Base-by-base conservation (phyloP, 2,797 vertebrate genomes). In the Acestrorhynchus altus region DNA sequence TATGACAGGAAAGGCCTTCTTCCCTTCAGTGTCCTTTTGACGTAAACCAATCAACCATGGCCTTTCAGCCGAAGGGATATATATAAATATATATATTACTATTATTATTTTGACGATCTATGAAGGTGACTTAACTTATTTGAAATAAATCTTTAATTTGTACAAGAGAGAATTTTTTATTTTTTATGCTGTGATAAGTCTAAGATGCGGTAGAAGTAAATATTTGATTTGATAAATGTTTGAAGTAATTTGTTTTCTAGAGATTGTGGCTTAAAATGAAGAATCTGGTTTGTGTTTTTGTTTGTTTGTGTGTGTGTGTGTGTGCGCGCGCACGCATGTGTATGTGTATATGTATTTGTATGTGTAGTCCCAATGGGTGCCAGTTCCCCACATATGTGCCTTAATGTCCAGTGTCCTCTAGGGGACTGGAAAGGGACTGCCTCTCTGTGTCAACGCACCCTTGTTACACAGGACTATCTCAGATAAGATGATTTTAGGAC, bases 91-190 rank as follows among this genome's bases (percentile, higher is more conserved):
- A 47, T 15, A 46, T 46, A 46, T 15, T 87, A 90, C 87, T 89
- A 87, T 86, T 90, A 92, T 85, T 88, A 83, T 85, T 87, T 86
- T 86, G 85, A 92, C 77, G 88, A 93, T 90, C 88, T 90, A 91
- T 91, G 89, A 92, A 91, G 89, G 88, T 92, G 90, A 93, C 75
- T 60, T 94, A 94, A 94, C 93, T 94, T 93, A 94, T 94, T 94
- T 91, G 81, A 93, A 92, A 93, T 92, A 93, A 91, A 93, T 92
- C 88, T 91, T 92, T 94, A 90, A 94, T 94, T 94, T 94, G 88
- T 94, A 93, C 86, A 90, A 91, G 88, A 92, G 84, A 87, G 89
- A 87, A 52, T 88, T 92, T 92, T 83, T 81, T 86, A 74, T 84
- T 92, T 93, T 92, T 91, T 92, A 92, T 90, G 91, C 86, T 91